Conservation (phyloP, 1,140 invertebrate genomes). For the Dendrolimus kikuchii region DNA sequence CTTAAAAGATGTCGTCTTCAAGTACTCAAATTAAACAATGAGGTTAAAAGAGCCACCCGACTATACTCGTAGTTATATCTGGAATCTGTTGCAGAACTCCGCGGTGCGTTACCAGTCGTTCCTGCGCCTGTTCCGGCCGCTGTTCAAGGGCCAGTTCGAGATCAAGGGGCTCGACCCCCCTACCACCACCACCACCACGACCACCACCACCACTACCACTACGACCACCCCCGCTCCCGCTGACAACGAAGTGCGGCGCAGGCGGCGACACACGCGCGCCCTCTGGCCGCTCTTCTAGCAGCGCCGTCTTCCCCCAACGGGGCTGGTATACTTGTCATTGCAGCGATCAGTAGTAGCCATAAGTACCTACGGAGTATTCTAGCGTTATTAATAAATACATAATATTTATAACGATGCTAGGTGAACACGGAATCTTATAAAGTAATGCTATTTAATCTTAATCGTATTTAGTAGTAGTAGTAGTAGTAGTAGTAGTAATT, state of each 20-base stretch:
- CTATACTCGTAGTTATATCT: background rate
- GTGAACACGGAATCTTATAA: background rate
- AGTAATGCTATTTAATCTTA: background rate
- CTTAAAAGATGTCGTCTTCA: too few species aligned
- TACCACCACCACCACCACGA: slow-evolving; percentile 68
- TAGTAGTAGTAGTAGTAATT: background rate
- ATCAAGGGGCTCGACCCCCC: slow-evolving; percentile 76
- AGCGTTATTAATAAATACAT: too few species aligned
- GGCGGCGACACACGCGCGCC: slow-evolving; percentile 2
- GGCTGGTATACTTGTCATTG: too few species aligned
- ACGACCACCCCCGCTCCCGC: slow-evolving; percentile 8
- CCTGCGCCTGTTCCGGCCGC: slow-evolving; percentile 76
- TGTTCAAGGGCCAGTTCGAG: slow-evolving; percentile 77
- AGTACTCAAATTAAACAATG: too few species aligned
- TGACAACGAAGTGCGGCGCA: slow-evolving; percentile 43
- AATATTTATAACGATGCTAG: too few species aligned
- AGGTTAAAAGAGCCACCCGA: background rate
- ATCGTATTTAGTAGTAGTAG: background rate
- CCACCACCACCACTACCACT: slow-evolving; percentile 23
- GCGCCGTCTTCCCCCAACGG: background rate
- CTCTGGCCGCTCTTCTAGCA: background rate
- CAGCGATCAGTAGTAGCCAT: too few species aligned
- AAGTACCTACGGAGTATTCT: too few species aligned
- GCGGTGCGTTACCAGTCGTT: slow-evolving; percentile 78
- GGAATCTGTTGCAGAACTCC: slow-evolving; percentile 75